Base-by-base conservation (phyloP, 2,888 invertebrate species). In the Elysia crispata region DNA sequence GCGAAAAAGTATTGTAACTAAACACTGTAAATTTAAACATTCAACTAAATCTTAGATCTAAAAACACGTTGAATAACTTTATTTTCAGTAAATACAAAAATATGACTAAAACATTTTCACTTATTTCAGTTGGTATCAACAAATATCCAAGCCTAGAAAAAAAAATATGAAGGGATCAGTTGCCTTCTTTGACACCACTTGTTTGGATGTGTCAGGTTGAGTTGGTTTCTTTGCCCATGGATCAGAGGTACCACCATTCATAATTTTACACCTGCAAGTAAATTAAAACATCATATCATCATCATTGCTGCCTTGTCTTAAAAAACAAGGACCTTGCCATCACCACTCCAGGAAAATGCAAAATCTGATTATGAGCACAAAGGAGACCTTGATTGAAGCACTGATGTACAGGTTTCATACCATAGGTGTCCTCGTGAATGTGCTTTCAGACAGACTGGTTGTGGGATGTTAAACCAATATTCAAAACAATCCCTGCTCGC, bases 191-290 rank as follows among this genome's bases (percentile, higher is more conserved):
- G 67, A 73, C 62, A 79, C 69, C 67, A 60, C 79, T 73, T 67
- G 66, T 79, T 75, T 79, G 79, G 67, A 62, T 57, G 50, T 75
- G 79, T 41, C 66, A 69, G 75, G 79, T 28, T 31, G 30, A 66
- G 75, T 54, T 60, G 74, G 79, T 69, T 75, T 79, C 79, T 79
- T 79, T 75, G 75, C 41, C 74, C 79, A 79, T 25, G 66, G 11
- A 30, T 73, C 64, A 64, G 79, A 49, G 64, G 72, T 60, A 72
- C 62, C 76, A 80, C 74, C 76, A 80, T 76, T 80, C 80, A 80
- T 80, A 67, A 70, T 80, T 50, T 54, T 79, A 76, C 49, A 76
- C 80, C 76, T 76, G 76, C 76, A 80, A 79, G 75, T 69, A 77
- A 77, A 49, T 54, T 54, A 64, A 77, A 20, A 30, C 54, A 50